Percentiles rank a stretch among this genome's conserved stretches.
These are phyloP conservation scores for Blomia tropicalis DNA, from an alignment of 2,888 invertebrate species.

Conservation along the genomic window DNA sequence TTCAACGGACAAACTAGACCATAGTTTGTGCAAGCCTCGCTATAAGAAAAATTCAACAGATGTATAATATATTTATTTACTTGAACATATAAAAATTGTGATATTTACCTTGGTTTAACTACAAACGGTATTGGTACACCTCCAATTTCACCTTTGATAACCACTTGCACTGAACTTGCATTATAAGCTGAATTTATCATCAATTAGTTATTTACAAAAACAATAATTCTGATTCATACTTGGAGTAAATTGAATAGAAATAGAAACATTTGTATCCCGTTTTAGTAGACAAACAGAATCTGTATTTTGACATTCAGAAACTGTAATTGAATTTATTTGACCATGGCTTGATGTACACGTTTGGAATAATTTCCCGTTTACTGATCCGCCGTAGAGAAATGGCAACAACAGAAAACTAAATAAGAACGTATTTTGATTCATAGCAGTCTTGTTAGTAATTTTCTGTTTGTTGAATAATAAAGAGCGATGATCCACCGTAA, in stretches of 20 bases:
- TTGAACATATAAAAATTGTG: neutral
- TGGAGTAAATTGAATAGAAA: neutral
- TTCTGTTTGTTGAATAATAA: too few species aligned
- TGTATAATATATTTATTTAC: neutral
- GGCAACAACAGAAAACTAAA: neutral
- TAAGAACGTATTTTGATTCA: conserved; percentile 3
- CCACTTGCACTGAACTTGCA: neutral
- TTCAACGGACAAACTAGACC: conserved; percentile 2
- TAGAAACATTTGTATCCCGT: neutral
- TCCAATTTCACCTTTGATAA: neutral
- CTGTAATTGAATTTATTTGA: neutral
- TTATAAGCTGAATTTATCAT: neutral
- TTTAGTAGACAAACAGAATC: conserved; percentile 1
- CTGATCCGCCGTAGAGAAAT: neutral
- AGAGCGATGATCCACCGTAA: too few species aligned
- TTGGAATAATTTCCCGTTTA: neutral
- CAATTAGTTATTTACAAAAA: neutral
- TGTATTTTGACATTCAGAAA: neutral
- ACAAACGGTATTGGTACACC: neutral
- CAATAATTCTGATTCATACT: neutral
- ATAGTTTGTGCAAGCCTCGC: conserved; percentile 8
- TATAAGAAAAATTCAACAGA: neutral
- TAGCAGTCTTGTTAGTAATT: too few species aligned
- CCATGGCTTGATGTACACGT: neutral
- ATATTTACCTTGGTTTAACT: neutral